phyloP scores from a whole-genome alignment of 2,797 vertebrate species.

The Syngnathus rostellatus region DNA sequence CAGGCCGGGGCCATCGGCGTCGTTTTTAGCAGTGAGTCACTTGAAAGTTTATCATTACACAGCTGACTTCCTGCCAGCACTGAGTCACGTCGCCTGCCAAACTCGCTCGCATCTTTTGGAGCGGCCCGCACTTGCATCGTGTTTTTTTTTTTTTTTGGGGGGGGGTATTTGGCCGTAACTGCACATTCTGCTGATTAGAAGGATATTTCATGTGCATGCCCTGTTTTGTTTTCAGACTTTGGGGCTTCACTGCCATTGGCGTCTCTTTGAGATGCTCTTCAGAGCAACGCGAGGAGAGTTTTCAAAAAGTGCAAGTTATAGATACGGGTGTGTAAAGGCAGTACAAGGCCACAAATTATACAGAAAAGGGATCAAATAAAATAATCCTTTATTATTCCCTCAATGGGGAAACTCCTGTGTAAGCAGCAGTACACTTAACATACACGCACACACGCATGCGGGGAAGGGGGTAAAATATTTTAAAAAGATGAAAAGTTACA shows the following conservation, averaged over 20 bases:
- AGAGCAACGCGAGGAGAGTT: neutral
- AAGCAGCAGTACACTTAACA: no score
- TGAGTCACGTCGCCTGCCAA: slow-evolving; percentile 10
- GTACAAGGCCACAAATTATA: neutral
- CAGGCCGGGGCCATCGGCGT: neutral
- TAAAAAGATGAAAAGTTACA: neutral
- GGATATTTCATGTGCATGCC: neutral
- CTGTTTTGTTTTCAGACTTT: neutral
- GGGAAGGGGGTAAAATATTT: no score
- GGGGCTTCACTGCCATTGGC: neutral
- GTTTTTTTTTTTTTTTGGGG: neutral
- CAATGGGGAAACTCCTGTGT: no score
- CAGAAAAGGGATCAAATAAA: neutral
- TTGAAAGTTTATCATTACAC: slow-evolving; percentile 8
- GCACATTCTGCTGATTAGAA: neutral
- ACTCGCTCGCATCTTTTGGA: slow-evolving; percentile 1
- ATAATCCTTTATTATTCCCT: no score
- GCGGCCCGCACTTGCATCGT: slow-evolving; percentile 1
- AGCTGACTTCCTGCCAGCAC: slow-evolving; percentile 2
- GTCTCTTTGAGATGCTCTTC: neutral
- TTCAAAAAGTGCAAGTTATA: neutral
- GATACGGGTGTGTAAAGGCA: no score
- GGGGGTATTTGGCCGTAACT: neutral
- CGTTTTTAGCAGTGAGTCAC: slow-evolving; percentile 23
- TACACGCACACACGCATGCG: no score